Conservation (phyloP, 2,797 vertebrate genomes). For the Spinibarbus caldwelli region DNA sequence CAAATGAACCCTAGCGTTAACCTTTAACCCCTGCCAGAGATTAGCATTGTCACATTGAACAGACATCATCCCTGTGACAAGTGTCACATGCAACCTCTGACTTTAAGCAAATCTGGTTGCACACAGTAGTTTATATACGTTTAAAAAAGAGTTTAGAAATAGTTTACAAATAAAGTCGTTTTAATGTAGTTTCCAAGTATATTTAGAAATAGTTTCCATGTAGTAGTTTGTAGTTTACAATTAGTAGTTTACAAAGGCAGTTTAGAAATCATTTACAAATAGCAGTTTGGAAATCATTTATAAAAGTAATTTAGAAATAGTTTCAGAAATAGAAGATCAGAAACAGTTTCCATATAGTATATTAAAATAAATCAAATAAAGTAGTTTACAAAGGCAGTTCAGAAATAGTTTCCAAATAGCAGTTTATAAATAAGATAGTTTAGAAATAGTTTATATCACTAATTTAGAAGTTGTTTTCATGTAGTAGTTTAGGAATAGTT, state of each 20-base stretch:
- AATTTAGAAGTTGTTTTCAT: background rate
- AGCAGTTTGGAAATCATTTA: background rate
- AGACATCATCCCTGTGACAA: background rate
- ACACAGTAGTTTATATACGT: background rate
- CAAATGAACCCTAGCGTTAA: slow-evolving; percentile 40
- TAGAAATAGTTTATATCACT: background rate
- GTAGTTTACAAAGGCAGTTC: background rate
- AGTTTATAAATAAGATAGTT: background rate
- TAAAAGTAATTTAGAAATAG: background rate
- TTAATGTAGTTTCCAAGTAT: too few relatives aligned
- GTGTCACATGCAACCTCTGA: slow-evolving; percentile 19
- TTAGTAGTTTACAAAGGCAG: background rate
- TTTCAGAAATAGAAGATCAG: background rate
- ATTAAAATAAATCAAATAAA: background rate
- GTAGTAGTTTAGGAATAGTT: background rate
- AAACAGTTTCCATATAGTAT: background rate
- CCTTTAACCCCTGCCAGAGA: slow-evolving; percentile 41
- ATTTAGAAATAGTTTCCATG: background rate
- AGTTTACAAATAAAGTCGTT: too few relatives aligned
- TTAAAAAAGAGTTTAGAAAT: background rate
- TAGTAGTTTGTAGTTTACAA: background rate
- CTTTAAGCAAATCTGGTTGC: background rate
- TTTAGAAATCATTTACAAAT: background rate
- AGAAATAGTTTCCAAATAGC: background rate
- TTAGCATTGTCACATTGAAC: slow-evolving; percentile 28